Evolutionary conservation across 2,113 vertebrate species (phyloP).

Genomic region (Rhipidura dahli): DNA sequence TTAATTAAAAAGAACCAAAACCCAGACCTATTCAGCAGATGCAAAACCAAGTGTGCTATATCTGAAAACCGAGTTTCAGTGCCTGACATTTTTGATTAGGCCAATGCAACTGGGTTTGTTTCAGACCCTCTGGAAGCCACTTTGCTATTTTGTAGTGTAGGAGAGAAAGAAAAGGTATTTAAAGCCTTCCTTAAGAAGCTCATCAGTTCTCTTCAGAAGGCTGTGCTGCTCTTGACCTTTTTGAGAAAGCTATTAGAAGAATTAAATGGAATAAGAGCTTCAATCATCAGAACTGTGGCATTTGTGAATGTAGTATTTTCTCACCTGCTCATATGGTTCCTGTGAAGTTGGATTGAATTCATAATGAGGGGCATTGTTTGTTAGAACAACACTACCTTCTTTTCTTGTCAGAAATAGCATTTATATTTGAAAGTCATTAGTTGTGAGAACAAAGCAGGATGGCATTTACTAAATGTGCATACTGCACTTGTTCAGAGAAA

Average conservation of each 20-base stretch:
- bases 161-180: background rate
- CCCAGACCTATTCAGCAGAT: background rate
- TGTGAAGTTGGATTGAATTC: background rate
- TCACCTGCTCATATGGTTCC: background rate
- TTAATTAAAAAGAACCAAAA: background rate
- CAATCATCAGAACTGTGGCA: background rate
- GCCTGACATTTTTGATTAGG: background rate
- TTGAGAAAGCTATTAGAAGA: conserved; percentile 8
- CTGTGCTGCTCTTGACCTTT: background rate
- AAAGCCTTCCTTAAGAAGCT: background rate
- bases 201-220: background rate
- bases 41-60: background rate
- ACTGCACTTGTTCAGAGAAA: background rate
- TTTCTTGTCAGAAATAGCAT: background rate
- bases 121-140: background rate
- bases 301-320: conserved; percentile 26
- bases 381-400: background rate
- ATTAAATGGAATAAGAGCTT: background rate
- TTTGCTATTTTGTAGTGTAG: background rate
- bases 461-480: background rate
- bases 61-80: background rate
- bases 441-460: background rate
- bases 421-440: background rate
- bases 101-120: background rate
- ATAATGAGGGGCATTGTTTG: background rate